Evolutionary conservation across 2,797 vertebrate species (phyloP), one percentile per base, ranked within the genome.

Genomic region (Threskiornis aethiopicus): DNA sequence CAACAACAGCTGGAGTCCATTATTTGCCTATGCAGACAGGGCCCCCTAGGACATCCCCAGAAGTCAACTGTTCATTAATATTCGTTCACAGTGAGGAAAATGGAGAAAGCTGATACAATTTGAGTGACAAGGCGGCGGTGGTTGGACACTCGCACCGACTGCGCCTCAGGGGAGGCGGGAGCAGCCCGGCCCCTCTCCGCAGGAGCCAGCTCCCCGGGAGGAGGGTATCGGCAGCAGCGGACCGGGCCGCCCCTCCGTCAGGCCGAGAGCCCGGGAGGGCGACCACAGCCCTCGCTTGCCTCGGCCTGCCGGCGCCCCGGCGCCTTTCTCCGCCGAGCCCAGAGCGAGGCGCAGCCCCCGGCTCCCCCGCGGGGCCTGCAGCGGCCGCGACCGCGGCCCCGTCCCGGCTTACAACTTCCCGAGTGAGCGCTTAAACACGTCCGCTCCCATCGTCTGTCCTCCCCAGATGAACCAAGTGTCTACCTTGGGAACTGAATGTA

Each of bases 21-120:
- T 3, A 17, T 9, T 2, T 8, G 31, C 51, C 78, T 18, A 3
- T 1, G 6, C 52, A 11, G 7, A 10, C 1, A 44, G 4, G 37
- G 47, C 46, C 6, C 6, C 57, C 61, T 13, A 29, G 16, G 41
- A 25, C 47, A 77, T 4, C 28, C 35, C 66, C 26, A 11, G 13
- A 41, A 84, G 21, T 20, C 47, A 52, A n/a, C 24, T 2, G 16
- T 1, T 19, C 13, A 3, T 5, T 20, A 46, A 13, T 4, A 6
- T 5, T 9, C 10, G 28, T 3, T 75, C 57, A 18, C 16, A 28
- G 55, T 0, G 28, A 18, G 29, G 13, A 11, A 87, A 84, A 57
- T 0, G 4, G 5, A 37, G 41, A 44, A 65, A 33, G 12, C 7
- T 4, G 8, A 2, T 1, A 4, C 0, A 16, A 8, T 2, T 0